Base-by-base conservation (phyloP, 2,113 vertebrate genomes). In the Machaerirhynchus nigripectus region DNA sequence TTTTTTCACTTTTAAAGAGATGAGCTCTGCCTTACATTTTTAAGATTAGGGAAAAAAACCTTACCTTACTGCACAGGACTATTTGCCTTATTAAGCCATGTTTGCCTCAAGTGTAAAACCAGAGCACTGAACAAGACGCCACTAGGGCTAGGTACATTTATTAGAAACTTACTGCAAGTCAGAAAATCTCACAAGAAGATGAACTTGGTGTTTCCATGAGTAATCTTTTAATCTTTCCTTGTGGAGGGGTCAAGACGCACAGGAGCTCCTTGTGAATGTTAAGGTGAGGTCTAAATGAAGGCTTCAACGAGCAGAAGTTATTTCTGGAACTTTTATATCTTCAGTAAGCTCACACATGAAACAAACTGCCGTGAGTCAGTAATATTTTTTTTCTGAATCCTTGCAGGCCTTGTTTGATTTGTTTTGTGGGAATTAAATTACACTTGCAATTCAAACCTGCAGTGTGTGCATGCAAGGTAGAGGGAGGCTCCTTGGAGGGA, bases 371-470 rank as follows among this genome's bases (percentile, higher is more conserved):
- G 49, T 46, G 27, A 78, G 9, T 78, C 31, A 52, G 44, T 76
- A 76, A 37, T 47, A 16, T 40, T 82, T 90, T 90, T 61, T 59
- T 74, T 52, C 59, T 86, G 27, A 92, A 81, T 67, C 13, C 22
- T 63, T 74, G 59, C 2, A 18, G 39, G 42, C 11, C 46, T 80
- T 37, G 2, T 61, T 82, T 81, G 16, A 8, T 80, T 82, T 85
- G 20, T 30, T 82, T 68, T 65, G 64, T 49, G 37, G 64, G n/a
- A 90, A 84, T 64, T 77, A 84, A 92, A 91, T 84, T 78, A 68
- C 31, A 5, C 70, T 95, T 89, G 57, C 31, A 67, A 49, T 90
- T 65, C 64, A 90, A 85, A 83, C n/a, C 27, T 70, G n/a, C 23
- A n/a, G 13, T 44, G 26, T 53, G n/a, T 77, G 37, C 60, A 60